Conservation (phyloP, 2,888 invertebrate species). For the Leuctra nigra region DNA sequence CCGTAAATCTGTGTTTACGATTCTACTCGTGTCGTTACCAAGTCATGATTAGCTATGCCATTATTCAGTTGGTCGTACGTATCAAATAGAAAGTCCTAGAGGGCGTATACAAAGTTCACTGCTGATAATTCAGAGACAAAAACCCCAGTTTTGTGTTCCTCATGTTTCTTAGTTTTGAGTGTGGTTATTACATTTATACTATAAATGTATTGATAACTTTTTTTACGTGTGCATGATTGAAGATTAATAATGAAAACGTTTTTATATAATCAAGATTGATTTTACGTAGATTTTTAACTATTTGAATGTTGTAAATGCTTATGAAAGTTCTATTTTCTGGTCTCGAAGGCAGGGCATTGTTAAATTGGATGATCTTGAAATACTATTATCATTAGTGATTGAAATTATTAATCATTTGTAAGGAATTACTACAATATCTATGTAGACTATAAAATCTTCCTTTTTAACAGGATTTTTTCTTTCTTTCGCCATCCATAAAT, state of each 20-base stretch:
- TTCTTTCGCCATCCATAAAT: no score
- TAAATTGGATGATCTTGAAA: neutral
- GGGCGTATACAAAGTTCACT: neutral
- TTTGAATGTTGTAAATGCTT: slow-evolving; percentile 17
- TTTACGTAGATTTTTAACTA: neutral
- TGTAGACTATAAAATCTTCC: slow-evolving; percentile 13
- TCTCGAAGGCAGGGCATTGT: slow-evolving; percentile 12
- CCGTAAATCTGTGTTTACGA: neutral
- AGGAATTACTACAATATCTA: slow-evolving; percentile 13
- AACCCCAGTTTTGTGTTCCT: slow-evolving; percentile 14
- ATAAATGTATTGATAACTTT: slow-evolving; percentile 1
- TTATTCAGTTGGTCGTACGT: neutral
- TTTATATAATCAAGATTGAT: neutral
- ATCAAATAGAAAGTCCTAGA: neutral
- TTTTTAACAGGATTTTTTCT: no score
- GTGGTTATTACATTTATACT: neutral
- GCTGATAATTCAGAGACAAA: neutral
- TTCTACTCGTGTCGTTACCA: neutral
- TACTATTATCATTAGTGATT: no score
- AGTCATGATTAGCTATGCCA: neutral
- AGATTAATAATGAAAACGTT: neutral
- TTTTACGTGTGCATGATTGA: slow-evolving; percentile 12
- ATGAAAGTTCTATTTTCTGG: slow-evolving; percentile 12
- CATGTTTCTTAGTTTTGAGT: slow-evolving; percentile 9
- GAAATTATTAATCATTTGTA: slow-evolving; percentile 7